These are phyloP conservation scores for Wasmannia auropunctata DNA, from an alignment of 1,140 invertebrate genomes.

Conservation along the genomic window DNA sequence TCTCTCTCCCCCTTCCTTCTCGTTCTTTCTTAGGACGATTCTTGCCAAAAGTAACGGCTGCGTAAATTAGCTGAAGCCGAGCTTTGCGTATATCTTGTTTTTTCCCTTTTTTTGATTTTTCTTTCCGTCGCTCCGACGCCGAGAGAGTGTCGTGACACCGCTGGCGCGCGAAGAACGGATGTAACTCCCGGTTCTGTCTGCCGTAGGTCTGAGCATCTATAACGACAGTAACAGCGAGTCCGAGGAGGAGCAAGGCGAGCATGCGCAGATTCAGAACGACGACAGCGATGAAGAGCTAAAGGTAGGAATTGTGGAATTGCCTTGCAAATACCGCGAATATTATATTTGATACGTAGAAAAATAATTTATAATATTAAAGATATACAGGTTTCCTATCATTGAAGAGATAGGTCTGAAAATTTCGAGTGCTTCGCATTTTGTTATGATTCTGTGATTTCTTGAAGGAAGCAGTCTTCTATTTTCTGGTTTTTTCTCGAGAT, in stretches of 20 bases:
- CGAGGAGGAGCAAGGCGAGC: constrained; percentile 83
- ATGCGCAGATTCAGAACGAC: constrained; percentile 78
- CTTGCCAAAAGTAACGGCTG: constrained; percentile 64
- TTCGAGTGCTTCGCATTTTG: no score
- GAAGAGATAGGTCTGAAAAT: no score
- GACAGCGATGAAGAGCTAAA: constrained; percentile 86
- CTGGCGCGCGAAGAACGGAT: background rate
- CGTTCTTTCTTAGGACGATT: constrained; percentile 66
- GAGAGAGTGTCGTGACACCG: background rate
- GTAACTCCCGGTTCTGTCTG: constrained; percentile 63
- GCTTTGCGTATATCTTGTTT: constrained; percentile 65
- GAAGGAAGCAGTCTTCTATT: no score
- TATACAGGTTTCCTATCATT: no score
- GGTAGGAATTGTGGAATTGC: constrained; percentile 68
- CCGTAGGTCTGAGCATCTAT: constrained; percentile 86
- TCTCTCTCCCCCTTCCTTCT: constrained; percentile 55
- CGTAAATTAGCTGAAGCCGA: constrained; percentile 60
- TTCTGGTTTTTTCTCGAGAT: no score
- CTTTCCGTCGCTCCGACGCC: constrained; percentile 2
- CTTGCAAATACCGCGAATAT: background rate
- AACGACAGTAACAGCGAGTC: constrained; percentile 85
- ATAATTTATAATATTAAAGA: no score
- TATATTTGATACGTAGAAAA: no score
- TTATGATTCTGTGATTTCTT: no score
- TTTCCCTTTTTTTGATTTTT: constrained; percentile 36